A percentile compares a stretch with the other conserved stretches of the same genome.
These are phyloP conservation scores for Polia nebulosa DNA, from an alignment of 2,888 invertebrate genomes.

Conservation along the genomic window DNA sequence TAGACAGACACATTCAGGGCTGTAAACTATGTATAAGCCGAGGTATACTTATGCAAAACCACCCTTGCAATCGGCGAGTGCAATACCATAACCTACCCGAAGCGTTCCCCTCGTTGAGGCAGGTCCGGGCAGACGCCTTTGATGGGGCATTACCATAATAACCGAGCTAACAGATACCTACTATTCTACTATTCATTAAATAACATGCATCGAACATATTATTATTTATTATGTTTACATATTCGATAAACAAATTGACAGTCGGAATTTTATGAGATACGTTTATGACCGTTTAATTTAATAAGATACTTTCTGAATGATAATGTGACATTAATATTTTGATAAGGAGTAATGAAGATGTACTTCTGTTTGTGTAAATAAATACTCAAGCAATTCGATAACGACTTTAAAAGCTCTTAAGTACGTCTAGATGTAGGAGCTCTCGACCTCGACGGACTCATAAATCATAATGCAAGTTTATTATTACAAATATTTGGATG, in stretches of 20 bases:
- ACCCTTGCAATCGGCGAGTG: slow-evolving; percentile 87
- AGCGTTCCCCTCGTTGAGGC: slow-evolving; percentile 86
- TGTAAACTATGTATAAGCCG: slow-evolving; percentile 78
- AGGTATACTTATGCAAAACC: slow-evolving; percentile 86
- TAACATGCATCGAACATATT: slow-evolving; percentile 61
- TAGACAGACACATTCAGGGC: slow-evolving; percentile 84
- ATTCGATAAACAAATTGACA: slow-evolving; percentile 63
- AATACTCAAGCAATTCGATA: slow-evolving; percentile 49
- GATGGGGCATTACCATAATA: slow-evolving; percentile 86
- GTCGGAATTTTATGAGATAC: slow-evolving; percentile 55
- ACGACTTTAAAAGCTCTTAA: slow-evolving; percentile 53
- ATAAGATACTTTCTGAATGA: slow-evolving; percentile 44
- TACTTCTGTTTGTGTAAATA: slow-evolving; percentile 41
- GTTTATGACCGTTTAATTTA: slow-evolving; percentile 56
- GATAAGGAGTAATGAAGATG: slow-evolving; percentile 53
- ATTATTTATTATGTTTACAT: slow-evolving; percentile 62
- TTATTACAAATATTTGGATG: slow-evolving; percentile 48
- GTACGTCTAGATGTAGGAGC: slow-evolving; percentile 42
- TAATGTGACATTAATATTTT: slow-evolving; percentile 47
- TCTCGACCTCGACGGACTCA: slow-evolving; percentile 37
- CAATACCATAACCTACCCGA: slow-evolving; percentile 89
- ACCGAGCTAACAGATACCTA: slow-evolving; percentile 72
- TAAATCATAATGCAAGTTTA: slow-evolving; percentile 59
- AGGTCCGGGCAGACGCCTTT: slow-evolving; percentile 86
- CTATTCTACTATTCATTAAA: slow-evolving; percentile 73